Evolutionary conservation across 2,888 invertebrate genomes (phyloP).

Genomic region (Drosophila recens): DNA sequence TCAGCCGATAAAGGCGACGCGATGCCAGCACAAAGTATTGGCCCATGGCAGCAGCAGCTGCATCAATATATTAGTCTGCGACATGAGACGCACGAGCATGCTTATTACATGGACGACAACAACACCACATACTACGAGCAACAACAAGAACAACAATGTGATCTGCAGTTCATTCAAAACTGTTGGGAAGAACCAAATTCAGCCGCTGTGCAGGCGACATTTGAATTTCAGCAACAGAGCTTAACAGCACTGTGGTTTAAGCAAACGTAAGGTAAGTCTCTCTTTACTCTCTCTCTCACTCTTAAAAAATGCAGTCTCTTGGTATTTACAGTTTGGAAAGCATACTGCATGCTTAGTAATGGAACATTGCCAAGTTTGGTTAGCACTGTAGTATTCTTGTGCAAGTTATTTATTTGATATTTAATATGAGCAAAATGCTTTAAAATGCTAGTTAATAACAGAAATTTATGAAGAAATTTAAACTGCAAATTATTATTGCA

Average conservation of each 20-base stretch:
- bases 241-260: neutral
- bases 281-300: neutral
- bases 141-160: neutral
- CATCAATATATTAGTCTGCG: neutral
- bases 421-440: neutral
- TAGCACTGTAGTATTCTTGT: neutral
- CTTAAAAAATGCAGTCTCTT: neutral
- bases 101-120: neutral
- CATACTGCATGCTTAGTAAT: neutral
- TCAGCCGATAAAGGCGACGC: neutral
- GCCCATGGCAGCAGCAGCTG: neutral
- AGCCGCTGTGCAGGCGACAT: neutral
- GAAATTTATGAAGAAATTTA: neutral
- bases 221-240: neutral
- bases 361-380: neutral
- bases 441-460: neutral
- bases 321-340: neutral
- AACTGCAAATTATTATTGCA: neutral
- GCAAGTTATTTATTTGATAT: neutral
- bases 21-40: neutral
- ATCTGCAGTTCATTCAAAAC: neutral
- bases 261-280: conserved; percentile 4
- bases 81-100: neutral
- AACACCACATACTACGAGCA: neutral
- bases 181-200: neutral